phyloP scores from a whole-genome alignment of 2,797 vertebrate species.

The Pteropus rufus region DNA sequence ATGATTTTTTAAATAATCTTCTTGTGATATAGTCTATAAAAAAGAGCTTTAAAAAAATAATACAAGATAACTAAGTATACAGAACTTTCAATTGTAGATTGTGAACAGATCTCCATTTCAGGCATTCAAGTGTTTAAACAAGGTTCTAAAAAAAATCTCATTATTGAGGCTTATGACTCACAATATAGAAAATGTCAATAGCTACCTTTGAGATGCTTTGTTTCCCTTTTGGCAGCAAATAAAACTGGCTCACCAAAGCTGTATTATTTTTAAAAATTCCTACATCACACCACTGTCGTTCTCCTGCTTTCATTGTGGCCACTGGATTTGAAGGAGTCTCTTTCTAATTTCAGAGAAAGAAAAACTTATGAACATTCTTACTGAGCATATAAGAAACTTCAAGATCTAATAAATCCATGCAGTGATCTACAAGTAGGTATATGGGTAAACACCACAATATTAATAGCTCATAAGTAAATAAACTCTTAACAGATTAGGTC shows the following conservation, averaged over 20 bases:
- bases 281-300: conserved; percentile 93
- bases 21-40: neutral
- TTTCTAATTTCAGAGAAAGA: conserved; percentile 81
- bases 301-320: conserved; percentile 76
- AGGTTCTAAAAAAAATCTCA: neutral
- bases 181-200: conserved; percentile 18
- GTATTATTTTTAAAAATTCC: conserved; percentile 93
- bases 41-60: neutral
- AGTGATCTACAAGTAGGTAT: conserved; percentile 52
- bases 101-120: neutral
- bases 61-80: neutral
- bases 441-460: conserved; percentile 26
- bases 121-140: neutral
- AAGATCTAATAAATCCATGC: conserved; percentile 62
- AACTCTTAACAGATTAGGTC: conserved; percentile 39
- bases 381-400: conserved; percentile 13
- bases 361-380: conserved; percentile 54
- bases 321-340: conserved; percentile 74
- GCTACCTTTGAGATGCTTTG: conserved; percentile 82
- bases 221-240: conserved; percentile 87
- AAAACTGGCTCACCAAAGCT: conserved; percentile 93
- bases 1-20: neutral
- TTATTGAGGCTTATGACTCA: neutral
- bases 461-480: conserved; percentile 34
- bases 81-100: neutral